phyloP scores from a whole-genome alignment of 2,888 invertebrate species.

The Drosophila parthenogenetica region DNA sequence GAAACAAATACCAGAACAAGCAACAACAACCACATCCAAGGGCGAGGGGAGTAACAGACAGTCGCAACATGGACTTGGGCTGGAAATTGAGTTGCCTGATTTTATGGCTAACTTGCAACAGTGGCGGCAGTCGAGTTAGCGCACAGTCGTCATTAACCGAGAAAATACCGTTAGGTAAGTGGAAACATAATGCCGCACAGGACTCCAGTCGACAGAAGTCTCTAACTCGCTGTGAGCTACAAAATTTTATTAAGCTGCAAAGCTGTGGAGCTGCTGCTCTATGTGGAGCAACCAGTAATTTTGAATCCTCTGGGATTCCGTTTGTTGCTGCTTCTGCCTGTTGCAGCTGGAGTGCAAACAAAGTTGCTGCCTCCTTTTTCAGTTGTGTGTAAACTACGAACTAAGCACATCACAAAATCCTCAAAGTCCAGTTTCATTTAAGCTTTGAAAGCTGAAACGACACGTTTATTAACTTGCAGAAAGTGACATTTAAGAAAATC shows the following conservation, averaged over 20 bases:
- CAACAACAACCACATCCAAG: slow-evolving; percentile 35
- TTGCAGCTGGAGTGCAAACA: slow-evolving; percentile 32
- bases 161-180: slow-evolving; percentile 85
- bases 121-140: slow-evolving; percentile 64
- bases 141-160: slow-evolving; percentile 85
- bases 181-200: slow-evolving; percentile 36
- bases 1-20: slow-evolving; percentile 30
- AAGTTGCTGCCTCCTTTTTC: slow-evolving; percentile 32
- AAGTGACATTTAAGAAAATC: slow-evolving; percentile 63
- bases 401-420: slow-evolving; percentile 4
- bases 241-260: slow-evolving; percentile 15
- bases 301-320: not conserved
- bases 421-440: slow-evolving; percentile 22
- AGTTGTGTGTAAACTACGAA: slow-evolving; percentile 11
- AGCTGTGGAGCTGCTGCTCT: slow-evolving; percentile 1
- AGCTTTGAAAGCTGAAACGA: slow-evolving; percentile 66
- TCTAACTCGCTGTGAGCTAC: slow-evolving; percentile 6
- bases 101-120: slow-evolving; percentile 82
- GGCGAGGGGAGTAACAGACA: slow-evolving; percentile 10
- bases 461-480: slow-evolving; percentile 71
- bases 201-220: not conserved
- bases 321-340: slow-evolving; percentile 14
- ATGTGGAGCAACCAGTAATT: slow-evolving; percentile 4
- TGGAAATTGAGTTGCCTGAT: slow-evolving; percentile 77
- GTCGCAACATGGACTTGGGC: slow-evolving; percentile 82